Evolutionary conservation across 2,888 invertebrate genomes (phyloP), one percentile per base, ranked within the genome.

Genomic region (Parasteatoda lunata): DNA sequence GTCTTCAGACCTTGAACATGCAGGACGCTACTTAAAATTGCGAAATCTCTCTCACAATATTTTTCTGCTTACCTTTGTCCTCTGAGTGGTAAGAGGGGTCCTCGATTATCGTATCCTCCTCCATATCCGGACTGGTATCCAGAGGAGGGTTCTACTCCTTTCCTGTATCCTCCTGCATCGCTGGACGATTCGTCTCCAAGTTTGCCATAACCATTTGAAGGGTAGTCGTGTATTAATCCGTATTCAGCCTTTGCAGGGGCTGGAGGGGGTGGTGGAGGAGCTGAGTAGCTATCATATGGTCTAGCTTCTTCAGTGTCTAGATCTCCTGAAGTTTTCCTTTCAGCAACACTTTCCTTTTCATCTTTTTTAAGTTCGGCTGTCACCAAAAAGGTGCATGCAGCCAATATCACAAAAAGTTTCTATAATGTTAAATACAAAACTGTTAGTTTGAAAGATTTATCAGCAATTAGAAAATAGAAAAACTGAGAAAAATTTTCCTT

Each of bases 161-260:
- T 86, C 4, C 85, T 52, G 80, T 86, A 77, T 45, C 71, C 68
- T 0, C 68, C 80, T 3, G 66, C 6, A 0, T 71, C 30, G 30
- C 30, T 30, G 30, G 30, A 30, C 48, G 8, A 30, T 7, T 77
- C 77, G 0, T 75, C 85, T 11, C 59, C 73, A 8, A 77, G 47
- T 15, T 86, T 86, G 9, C 86, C 86, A 8, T 70, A 72, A 11
- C 86, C 86, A 68, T 66, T 78, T 8, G 54, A 68, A 2, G 86
- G 86, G 13, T 87, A 87, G 13, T 87, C 86, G 8, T 87, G 77
- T 7, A 81, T 49, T 5, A 87, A 64, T 45, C 86, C 86, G 15
- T 82, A 77, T 5, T 87, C 86, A 47, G 77, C 69, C 45, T 82
- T 82, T 3, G n/a, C 65, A 5, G 79, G 64, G 3, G 13, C 49